Evolutionary conservation across 2,888 invertebrate genomes (phyloP).

Genomic region (Ephialtes manifestator): DNA sequence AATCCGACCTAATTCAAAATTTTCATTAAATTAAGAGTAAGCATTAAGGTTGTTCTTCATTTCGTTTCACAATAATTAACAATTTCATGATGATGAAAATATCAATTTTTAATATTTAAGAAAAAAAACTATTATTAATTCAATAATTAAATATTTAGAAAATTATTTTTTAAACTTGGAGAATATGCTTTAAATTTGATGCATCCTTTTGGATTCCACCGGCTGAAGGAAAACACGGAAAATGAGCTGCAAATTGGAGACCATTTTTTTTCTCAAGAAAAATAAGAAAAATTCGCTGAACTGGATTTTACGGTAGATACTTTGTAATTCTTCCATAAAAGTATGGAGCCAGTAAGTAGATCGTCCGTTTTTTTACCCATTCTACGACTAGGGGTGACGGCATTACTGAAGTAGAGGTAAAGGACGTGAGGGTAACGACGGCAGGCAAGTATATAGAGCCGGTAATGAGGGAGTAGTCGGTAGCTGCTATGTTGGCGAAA

Average conservation of each 20-base stretch:
- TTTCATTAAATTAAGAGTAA: background rate
- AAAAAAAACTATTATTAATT: too few species aligned
- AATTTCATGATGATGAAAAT: too few species aligned
- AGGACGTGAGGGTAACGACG: conserved; percentile 44
- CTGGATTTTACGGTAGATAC: background rate
- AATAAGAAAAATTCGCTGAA: background rate
- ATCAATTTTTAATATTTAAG: too few species aligned
- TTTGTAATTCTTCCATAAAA: background rate
- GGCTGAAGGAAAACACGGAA: too few species aligned
- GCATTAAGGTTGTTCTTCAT: too few species aligned
- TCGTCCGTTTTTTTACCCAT: background rate
- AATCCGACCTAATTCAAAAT: background rate
- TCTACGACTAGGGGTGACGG: background rate
- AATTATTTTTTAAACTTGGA: too few species aligned
- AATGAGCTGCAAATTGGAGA: too few species aligned
- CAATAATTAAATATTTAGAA: too few species aligned
- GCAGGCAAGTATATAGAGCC: conserved; percentile 51
- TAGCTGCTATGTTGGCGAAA: conserved; percentile 19
- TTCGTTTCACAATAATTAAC: too few species aligned
- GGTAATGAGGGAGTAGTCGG: conserved; percentile 55
- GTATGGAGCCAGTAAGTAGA: conserved; percentile 2
- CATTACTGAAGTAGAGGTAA: background rate
- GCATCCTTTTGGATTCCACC: too few species aligned
- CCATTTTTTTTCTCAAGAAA: background rate
- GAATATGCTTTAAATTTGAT: too few species aligned